Base-by-base conservation (phyloP, 2,888 invertebrate species). In the Athripsodes cinereus region DNA sequence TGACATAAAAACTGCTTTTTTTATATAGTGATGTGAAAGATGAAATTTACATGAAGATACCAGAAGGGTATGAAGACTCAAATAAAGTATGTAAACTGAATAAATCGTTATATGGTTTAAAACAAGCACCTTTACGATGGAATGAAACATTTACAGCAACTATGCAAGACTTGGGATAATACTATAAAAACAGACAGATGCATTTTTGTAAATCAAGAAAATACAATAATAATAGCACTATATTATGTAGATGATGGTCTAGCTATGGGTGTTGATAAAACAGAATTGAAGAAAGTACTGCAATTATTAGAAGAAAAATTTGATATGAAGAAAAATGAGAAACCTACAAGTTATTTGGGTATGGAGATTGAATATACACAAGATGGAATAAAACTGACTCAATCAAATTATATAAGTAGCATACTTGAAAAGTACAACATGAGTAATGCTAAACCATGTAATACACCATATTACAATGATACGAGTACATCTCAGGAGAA, bases 251-350 rank as follows among this genome's bases (percentile, higher is more conserved):
- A 46, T 46, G 46, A 46, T 46, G 46, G 46, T 16, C 16, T 46
- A 18, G 13, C 18, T 16, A 46, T 18, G 16, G 46, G 46, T 16
- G 18, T 16, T 46, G 46, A 46, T 18, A 46, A 16, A 16, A 49
- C 49, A 49, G 13, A 21, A 20, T 49, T 49, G 19, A 62, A 61
- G 51, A 49, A 46, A 35, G 11, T 18, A 18, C 19, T 53, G 35
- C 19, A n/a, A 50, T 58, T n/a, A 44, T 21, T 19, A 11, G 21
- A 11, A 10, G 21, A 49, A 11, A 21, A 49, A 49, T 21, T 49
- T 49, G 49, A 49, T 6, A 49, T 49, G 18, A 49, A 16, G 10
- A 49, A 19, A 49, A 11, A 21, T 16, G 22, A 49, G 8, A 21
- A 21, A 21, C 22, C 22, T 21, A 49, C 21, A 19, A 19, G 10